Evolutionary conservation across 2,113 vertebrate species (phyloP), one percentile per base, ranked within the genome.

Genomic region (Neolamprologus falcicula): DNA sequence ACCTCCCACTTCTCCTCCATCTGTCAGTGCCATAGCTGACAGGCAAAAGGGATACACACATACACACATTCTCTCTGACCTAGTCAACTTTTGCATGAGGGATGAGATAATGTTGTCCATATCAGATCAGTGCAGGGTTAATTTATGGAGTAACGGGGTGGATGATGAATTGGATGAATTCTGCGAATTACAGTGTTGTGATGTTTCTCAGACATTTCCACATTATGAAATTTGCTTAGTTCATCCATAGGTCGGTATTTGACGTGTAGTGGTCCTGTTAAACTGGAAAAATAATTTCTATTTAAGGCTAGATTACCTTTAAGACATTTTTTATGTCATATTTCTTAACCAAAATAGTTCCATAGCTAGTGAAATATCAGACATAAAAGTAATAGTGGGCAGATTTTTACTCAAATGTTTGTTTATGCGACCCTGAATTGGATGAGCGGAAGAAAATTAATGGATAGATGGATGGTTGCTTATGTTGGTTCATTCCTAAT

Each of bases 11-110:
- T 91, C 89, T 90, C 78, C 90, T 94, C 96, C 96, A 97, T 97
- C 96, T 97, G 96, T 97, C 96, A 91, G 94, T 95, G 93, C 95
- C 85, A 92, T 87, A 90, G 86, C 86, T 83, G 82, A 90, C 85
- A 82, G 91, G 80, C 92, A 91, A 88, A 92, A 91, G 89, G 50
- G 80, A 88, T 82, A 88, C 86, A 85, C 31, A 79, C 80, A 91
- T 79, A 14, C 79, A 35, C 85, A 79, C 12, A 61, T 83, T 78
- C 83, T 73, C 57, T 63, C 52, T 83, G 84, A 86, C 68, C 85
- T 76, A 83, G 28, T 86, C 89, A 87, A 89, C 82, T 14, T 59
- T 84, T 45, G 47, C 82, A 85, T 9, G 59, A 88, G 40, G 66
- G 66, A 79, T 31, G 84, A 83, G 71, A 28, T 40, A 82, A 87